Evolutionary conservation across 2,888 invertebrate genomes (phyloP).

Genomic region (Cryptophagus acutangulus): DNA sequence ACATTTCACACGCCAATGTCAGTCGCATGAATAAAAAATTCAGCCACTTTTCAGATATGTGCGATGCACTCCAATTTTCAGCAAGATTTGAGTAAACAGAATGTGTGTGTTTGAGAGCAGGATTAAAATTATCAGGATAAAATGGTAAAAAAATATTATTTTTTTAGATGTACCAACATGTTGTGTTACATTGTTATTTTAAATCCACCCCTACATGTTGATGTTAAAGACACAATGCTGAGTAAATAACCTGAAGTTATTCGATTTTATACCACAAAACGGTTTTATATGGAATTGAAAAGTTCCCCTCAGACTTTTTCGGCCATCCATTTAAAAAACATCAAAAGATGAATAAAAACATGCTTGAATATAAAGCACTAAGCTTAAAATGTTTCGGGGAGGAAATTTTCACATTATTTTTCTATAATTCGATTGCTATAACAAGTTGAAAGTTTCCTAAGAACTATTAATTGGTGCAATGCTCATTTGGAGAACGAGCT

Average conservation of each 20-base stretch:
- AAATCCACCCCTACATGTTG: conserved; percentile 35
- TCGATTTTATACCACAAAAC: conserved; percentile 45
- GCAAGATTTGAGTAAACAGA: no score
- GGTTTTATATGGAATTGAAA: conserved; percentile 37
- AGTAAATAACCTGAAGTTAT: conserved; percentile 48
- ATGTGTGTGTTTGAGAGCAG: no score
- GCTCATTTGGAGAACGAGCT: conserved; percentile 4
- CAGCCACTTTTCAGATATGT: no score
- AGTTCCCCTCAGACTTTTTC: conserved; percentile 26
- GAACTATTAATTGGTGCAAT: not conserved
- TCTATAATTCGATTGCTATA: not conserved
- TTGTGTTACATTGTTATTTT: conserved; percentile 39
- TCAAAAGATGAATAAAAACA: conserved; percentile 26
- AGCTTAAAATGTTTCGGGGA: no score
- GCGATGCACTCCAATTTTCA: no score
- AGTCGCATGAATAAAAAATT: conserved; percentile 26
- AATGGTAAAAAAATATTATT: no score
- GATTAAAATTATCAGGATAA: no score
- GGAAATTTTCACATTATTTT: conserved; percentile 3
- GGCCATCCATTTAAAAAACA: conserved; percentile 36
- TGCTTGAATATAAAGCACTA: conserved; percentile 1
- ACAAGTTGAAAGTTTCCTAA: not conserved
- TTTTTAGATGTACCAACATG: no score
- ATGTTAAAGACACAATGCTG: conserved; percentile 34
- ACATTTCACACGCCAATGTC: conserved; percentile 36